Evolutionary conservation across 2,888 invertebrate species (phyloP).

Genomic region (Monopis laevigella): DNA sequence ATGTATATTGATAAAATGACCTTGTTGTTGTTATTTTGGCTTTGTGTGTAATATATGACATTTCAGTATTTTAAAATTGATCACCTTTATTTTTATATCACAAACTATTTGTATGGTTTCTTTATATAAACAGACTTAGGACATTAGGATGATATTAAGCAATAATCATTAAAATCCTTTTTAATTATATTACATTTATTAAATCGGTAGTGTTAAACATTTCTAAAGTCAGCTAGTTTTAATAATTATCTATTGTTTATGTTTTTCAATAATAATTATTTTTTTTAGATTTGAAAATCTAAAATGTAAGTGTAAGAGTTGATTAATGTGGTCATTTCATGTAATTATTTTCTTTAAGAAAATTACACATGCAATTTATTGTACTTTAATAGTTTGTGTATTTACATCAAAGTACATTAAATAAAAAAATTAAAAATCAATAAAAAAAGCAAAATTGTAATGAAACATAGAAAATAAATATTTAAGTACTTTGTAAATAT

Average conservation of each 20-base stretch:
- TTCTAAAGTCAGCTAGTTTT: not conserved
- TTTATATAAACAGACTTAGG: no score
- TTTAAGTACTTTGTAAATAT: conserved; percentile 34
- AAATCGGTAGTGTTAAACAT: not conserved
- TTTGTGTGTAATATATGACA: not conserved
- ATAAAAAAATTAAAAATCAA: conserved; percentile 28
- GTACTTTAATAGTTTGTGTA: conserved; percentile 32
- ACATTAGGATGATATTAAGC: not conserved
- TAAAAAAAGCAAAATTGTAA: conserved; percentile 66
- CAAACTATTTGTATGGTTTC: no score
- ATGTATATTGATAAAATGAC: conserved; percentile 41
- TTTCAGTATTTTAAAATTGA: conserved; percentile 2
- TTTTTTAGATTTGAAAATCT: conserved; percentile 9
- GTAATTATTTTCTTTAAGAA: conserved; percentile 59
- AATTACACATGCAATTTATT: conserved; percentile 60
- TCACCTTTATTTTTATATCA: not conserved
- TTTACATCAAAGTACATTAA: conserved; percentile 7
- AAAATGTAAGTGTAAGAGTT: conserved; percentile 35
- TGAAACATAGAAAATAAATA: conserved; percentile 58
- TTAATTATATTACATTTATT: not conserved
- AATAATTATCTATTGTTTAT: conserved; percentile 2
- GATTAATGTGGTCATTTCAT: conserved; percentile 39
- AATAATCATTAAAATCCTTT: not conserved
- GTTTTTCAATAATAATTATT: conserved; percentile 8
- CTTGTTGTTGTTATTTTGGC: conserved; percentile 34